Conservation (phyloP, 2,888 invertebrate species). For the Eurois occulta region DNA sequence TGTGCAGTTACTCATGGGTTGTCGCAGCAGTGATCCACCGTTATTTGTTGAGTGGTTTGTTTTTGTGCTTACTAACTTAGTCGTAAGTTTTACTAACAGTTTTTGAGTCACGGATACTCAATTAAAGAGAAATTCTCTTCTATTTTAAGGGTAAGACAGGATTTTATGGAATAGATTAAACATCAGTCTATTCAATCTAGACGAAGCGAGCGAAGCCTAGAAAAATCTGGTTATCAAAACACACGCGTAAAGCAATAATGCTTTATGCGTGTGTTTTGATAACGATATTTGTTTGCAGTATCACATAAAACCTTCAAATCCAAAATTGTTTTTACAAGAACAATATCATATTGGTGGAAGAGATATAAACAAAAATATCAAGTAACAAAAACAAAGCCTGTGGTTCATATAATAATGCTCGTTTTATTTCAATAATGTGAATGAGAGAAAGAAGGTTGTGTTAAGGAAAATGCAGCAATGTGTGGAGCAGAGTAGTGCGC, state of each 20-base stretch:
- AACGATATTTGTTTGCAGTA: too few relatives aligned
- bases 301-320: neutral
- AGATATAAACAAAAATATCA: slow-evolving; percentile 33
- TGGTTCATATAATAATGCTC: slow-evolving; percentile 35
- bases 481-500: neutral
- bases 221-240: neutral
- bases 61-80: too few relatives aligned
- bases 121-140: too few relatives aligned
- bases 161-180: neutral
- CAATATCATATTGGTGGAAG: neutral
- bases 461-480: slow-evolving; percentile 51
- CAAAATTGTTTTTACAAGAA: slow-evolving; percentile 6
- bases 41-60: too few relatives aligned
- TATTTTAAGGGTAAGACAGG: too few relatives aligned
- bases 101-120: too few relatives aligned
- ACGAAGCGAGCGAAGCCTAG: neutral
- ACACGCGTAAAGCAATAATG: too few relatives aligned
- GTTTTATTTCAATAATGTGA: slow-evolving; percentile 38
- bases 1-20: too few relatives aligned
- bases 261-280: too few relatives aligned
- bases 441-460: slow-evolving; percentile 28
- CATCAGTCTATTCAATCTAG: too few relatives aligned
- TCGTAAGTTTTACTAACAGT: too few relatives aligned
- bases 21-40: too few relatives aligned
- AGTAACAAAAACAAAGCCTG: slow-evolving; percentile 36